phyloP scores from a whole-genome alignment of 2,797 vertebrate species.

The Mycteria americana region DNA sequence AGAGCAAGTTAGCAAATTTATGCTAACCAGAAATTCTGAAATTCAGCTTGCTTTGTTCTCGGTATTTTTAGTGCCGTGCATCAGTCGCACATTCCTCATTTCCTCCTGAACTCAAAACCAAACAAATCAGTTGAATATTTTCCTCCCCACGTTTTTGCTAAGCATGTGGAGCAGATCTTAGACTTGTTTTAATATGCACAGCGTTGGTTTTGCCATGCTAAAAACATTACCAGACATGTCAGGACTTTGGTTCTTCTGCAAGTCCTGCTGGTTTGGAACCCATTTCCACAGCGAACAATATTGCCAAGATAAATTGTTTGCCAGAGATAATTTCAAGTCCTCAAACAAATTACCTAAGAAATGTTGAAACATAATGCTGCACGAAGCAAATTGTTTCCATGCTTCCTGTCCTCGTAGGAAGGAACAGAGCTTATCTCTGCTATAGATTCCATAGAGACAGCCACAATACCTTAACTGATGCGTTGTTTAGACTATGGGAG shows the following conservation, averaged over 20 bases:
- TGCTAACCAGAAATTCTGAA: neutral
- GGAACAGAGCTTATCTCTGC: slow-evolving; percentile 23
- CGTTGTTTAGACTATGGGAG: neutral
- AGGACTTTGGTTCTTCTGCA: neutral
- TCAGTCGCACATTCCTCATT: neutral
- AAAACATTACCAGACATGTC: neutral
- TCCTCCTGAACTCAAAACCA: neutral
- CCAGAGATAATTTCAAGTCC: slow-evolving; percentile 24
- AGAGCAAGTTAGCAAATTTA: neutral
- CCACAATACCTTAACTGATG: neutral
- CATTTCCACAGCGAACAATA: neutral
- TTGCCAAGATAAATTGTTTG: slow-evolving; percentile 52
- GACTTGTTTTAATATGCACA: neutral
- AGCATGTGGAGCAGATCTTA: neutral
- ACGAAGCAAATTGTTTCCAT: slow-evolving; percentile 9
- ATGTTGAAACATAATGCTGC: neutral
- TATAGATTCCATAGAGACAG: neutral
- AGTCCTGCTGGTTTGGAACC: neutral
- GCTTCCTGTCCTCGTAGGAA: neutral
- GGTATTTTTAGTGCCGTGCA: neutral
- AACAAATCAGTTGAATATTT: neutral
- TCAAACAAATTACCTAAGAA: slow-evolving; percentile 62
- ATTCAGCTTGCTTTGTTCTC: neutral
- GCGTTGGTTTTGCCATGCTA: rapidly evolving
- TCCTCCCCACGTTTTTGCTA: neutral